Base-by-base conservation (phyloP, 2,113 vertebrate genomes). In the Tauraco erythrolophus region DNA sequence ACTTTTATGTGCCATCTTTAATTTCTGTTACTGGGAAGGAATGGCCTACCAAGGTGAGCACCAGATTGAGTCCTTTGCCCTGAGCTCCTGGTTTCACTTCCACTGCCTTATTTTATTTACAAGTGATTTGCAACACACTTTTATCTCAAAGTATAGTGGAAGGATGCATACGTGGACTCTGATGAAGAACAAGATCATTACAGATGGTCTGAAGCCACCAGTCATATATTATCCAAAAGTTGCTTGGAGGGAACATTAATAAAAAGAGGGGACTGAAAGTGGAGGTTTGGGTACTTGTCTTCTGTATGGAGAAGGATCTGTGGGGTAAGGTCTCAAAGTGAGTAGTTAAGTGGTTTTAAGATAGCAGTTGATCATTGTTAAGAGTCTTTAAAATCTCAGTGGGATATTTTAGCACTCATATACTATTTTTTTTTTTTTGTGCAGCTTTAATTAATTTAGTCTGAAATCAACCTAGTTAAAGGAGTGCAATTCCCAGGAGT, bases 351-450 rank as follows among this genome's bases (percentile, higher is more conserved):
- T 84, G 74, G 53, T 30, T 92, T 92, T 91, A 95, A 87, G 84
- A 65, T 88, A 91, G 84, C 31, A 76, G 65, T 89, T 94, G 88
- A 96, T 96, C n/a, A 89, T 45, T 88, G 77, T 35, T 87, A 94
- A 94, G 62, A 72, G 86, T 85, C 70, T 95, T 91, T 89, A 94
- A 76, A 95, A 91, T 84, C 80, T 79, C 92, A 91, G 62, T 54
- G 83, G 84, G 48, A 69, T 84, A 62, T 76, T 92, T 96, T 48
- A 92, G 31, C 57, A 64, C 28, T 89, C 45, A 65, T 74, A 61
- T 84, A 39, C 15, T 6, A 27, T 1, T 15, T 9, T 43, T 6
- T 30, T 1, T 15, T 57, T 61, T 51, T 24, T 30, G 33, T 70
- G 3, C 15, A 68, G n/a, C 30, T 92, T 93, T 92, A 93, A 91